Evolutionary conservation across 2,113 vertebrate species (phyloP).

Genomic region (Passer domesticus): DNA sequence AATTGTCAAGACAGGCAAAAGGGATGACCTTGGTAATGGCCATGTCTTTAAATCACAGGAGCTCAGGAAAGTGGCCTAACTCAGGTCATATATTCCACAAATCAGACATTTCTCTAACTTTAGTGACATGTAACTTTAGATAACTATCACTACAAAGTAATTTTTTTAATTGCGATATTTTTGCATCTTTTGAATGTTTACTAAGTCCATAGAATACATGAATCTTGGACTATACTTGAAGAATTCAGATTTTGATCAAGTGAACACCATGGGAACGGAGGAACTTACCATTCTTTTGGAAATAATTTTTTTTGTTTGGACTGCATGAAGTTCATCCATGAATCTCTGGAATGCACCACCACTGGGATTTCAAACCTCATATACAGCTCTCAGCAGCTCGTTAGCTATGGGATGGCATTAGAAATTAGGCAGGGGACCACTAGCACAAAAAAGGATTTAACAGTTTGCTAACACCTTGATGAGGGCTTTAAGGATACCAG

Average conservation of each 20-base stretch:
- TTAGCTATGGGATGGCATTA: not conserved
- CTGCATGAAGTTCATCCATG: not conserved
- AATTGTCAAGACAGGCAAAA: not conserved
- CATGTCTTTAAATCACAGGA: not conserved
- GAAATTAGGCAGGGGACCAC: not conserved
- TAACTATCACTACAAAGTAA: not conserved
- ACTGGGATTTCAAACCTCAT: not conserved
- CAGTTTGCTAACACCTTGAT: not conserved
- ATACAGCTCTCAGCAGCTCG: not conserved
- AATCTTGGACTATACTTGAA: not conserved
- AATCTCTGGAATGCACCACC: not conserved
- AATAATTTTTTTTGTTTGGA: not conserved
- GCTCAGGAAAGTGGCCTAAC: not conserved
- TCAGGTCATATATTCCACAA: not conserved
- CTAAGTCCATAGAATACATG: rapidly evolving
- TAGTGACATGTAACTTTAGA: not conserved
- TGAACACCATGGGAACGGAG: not conserved
- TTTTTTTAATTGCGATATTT: not conserved
- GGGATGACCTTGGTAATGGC: not conserved
- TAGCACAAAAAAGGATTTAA: not conserved
- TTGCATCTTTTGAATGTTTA: not conserved
- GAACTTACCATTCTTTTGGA: not conserved
- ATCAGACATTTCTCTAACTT: not conserved
- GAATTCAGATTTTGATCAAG: not conserved
- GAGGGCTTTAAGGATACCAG: not conserved